Base-by-base conservation (phyloP, 2,888 invertebrate species). In the Anagyrus pseudococci region DNA sequence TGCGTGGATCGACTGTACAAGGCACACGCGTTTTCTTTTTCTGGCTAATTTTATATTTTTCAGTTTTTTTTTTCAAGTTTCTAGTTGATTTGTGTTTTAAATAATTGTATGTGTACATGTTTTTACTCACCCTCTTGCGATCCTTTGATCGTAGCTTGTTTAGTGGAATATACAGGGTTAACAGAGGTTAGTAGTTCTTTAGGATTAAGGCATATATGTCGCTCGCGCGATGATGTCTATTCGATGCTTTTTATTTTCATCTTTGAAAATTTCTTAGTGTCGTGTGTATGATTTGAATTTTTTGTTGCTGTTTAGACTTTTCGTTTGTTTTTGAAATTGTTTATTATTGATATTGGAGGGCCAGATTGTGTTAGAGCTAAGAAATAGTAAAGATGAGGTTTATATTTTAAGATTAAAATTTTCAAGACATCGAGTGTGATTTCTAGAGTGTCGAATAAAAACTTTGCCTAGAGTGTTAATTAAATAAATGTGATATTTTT, bases 71-170 rank as follows among this genome's bases (percentile, higher is more conserved):
- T n/a, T n/a, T n/a, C n/a, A n/a, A n/a, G n/a, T n/a, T n/a, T n/a
- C n/a, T n/a, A n/a, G n/a, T n/a, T n/a, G n/a, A n/a, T n/a, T n/a
- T n/a, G n/a, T n/a, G n/a, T n/a, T n/a, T n/a, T n/a, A n/a, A n/a
- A n/a, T n/a, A n/a, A 33, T 46, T 66, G 56, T 59, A 58, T 17
- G 48, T 49, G 62, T 66, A 37, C 19, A 52, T 47, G 41, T 64
- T 60, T 62, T 62, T 75, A 81, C 81, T 81, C 76, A 81, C 81
- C 79, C 72, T 76, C 67, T 66, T 77, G 72, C 77, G 77, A 77
- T 81, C 81, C 81, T 80, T 80, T 53, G 78, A 79, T 75, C 81
- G 80, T 77, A 81, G 81, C 82, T 81, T 82, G 81, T 81, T 76
- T 71, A 72, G 73, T 74, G 71, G 72, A 69, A 80, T 77, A 77